These are phyloP conservation scores for Drosophila meridionalis DNA, from an alignment of 2,888 invertebrate species.

Conservation along the genomic window DNA sequence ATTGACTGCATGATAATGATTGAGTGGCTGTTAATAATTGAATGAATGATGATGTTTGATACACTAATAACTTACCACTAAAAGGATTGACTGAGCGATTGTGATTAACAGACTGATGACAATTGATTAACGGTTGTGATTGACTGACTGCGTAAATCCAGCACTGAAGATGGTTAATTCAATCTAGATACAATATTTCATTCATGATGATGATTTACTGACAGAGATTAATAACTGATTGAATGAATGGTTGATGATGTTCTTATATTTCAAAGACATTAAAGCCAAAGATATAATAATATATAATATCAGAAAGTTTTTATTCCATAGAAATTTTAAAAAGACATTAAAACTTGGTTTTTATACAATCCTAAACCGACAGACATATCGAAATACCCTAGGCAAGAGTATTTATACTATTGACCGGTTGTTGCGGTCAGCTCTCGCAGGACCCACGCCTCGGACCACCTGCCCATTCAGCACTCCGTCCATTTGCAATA, in stretches of 20 bases:
- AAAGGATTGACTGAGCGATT: background rate
- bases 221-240: background rate
- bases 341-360: background rate
- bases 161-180: too few species aligned
- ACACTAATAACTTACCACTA: background rate
- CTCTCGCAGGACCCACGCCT: slow-evolving; percentile 1
- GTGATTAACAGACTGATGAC: too few species aligned
- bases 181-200: too few species aligned
- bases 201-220: background rate
- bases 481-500: slow-evolving; percentile 49
- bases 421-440: slow-evolving; percentile 36
- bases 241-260: background rate
- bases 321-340: too few species aligned
- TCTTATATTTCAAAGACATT: too few species aligned
- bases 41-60: background rate
- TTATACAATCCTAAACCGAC: background rate
- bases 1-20: background rate
- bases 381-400: background rate
- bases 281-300: too few species aligned
- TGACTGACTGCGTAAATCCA: background rate
- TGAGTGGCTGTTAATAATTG: background rate
- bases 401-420: slow-evolving; percentile 31
- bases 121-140: background rate
- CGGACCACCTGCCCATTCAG: background rate
- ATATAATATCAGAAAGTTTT: too few species aligned